These are phyloP conservation scores for Drosophila infuscata DNA, from an alignment of 2,888 invertebrate genomes.

Conservation along the genomic window DNA sequence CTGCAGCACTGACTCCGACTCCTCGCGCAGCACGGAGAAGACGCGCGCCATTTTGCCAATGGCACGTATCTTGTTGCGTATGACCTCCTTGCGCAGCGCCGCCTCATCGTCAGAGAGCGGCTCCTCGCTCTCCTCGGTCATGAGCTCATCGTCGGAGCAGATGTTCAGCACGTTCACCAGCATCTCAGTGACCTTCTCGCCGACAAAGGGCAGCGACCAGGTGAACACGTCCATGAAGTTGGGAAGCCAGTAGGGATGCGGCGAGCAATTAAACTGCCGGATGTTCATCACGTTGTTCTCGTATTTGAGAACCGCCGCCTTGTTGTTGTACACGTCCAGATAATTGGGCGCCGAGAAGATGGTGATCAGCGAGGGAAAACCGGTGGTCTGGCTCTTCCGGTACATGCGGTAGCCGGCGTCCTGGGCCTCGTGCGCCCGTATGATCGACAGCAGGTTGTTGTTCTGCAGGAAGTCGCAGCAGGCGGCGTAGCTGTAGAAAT, in stretches of 20 bases:
- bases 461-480: constrained; percentile 99
- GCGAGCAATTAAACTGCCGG: constrained; percentile 99
- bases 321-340: constrained; percentile 99
- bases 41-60: constrained; percentile 99
- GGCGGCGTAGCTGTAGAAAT: constrained; percentile 99
- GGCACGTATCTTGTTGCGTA: constrained; percentile 99
- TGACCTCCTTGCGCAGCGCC: constrained; percentile 99
- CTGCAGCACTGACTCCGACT: constrained; percentile 99
- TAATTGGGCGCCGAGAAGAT: constrained; percentile 99
- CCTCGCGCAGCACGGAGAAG: constrained; percentile 99
- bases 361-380: constrained; percentile 99
- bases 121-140: constrained; percentile 96
- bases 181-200: constrained; percentile 99
- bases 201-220: constrained; percentile 99
- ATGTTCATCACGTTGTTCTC: constrained; percentile 99
- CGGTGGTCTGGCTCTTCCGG: constrained; percentile 99
- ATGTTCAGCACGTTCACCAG: constrained; percentile 99
- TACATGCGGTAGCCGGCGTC: constrained; percentile 99
- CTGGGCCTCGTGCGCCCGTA: constrained; percentile 99
- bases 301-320: constrained; percentile 99
- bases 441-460: constrained; percentile 99
- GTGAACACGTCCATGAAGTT: constrained; percentile 99
- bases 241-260: constrained; percentile 99
- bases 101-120: constrained; percentile 89
- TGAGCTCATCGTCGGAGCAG: constrained; percentile 99